These are phyloP conservation scores for Gnatocerus cornutus DNA, from an alignment of 2,888 invertebrate species.

Conservation along the genomic window DNA sequence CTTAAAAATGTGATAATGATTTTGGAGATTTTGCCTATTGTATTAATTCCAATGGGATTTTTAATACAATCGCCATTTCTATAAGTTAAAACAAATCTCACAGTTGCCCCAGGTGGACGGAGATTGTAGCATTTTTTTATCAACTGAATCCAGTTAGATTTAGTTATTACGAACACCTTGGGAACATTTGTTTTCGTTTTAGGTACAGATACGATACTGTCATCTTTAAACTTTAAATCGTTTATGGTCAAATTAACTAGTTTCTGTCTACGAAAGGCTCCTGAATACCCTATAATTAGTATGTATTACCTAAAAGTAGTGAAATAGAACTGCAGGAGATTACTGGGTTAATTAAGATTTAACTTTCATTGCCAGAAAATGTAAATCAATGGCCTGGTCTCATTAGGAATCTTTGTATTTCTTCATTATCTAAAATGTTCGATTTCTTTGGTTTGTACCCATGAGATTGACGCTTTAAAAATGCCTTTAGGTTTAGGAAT, in stretches of 20 bases:
- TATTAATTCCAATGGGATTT: too few species aligned
- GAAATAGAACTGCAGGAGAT: too few species aligned
- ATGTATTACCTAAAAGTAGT: constrained; percentile 1
- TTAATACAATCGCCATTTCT: constrained; percentile 10
- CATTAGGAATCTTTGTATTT: not conserved
- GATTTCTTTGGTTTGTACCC: too few species aligned
- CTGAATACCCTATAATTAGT: constrained; percentile 6
- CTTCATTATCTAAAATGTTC: not conserved
- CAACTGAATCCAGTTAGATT: constrained; percentile 10
- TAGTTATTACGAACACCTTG: constrained; percentile 12
- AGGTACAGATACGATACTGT: constrained; percentile 5
- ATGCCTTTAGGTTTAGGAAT: not conserved
- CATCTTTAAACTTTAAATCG: constrained; percentile 7
- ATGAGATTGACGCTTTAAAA: not conserved
- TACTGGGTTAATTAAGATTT: not conserved
- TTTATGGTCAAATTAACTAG: constrained; percentile 5
- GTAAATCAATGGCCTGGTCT: not conserved
- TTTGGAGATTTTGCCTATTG: not conserved
- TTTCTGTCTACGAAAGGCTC: constrained; percentile 7
- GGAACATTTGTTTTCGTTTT: too few species aligned
- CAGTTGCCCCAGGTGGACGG: too few species aligned
- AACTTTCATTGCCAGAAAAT: constrained; percentile 9
- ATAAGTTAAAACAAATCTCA: too few species aligned
- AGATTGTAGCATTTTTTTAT: constrained; percentile 13
- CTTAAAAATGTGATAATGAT: not conserved